Conservation (phyloP, 2,797 vertebrate genomes). For the Lagocephalus sceleratus region DNA sequence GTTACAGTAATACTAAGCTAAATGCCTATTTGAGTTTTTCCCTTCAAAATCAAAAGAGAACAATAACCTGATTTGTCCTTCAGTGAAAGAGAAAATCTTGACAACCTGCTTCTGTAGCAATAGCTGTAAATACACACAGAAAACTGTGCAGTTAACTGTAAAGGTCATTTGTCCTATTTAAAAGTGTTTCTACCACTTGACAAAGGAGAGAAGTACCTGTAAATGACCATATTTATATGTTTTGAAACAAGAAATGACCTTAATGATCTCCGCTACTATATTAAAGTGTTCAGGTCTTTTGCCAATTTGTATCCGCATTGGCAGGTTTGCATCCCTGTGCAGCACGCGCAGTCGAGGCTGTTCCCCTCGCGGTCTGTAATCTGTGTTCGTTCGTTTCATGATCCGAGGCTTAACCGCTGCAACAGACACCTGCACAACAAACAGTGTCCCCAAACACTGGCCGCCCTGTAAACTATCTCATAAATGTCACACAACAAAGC, state of each 20-base stretch:
- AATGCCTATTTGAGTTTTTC: too few relatives aligned
- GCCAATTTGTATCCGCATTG: neutral
- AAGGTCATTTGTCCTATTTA: neutral
- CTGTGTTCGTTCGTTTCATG: slow-evolving; percentile 25
- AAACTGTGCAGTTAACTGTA: neutral
- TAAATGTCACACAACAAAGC: slow-evolving; percentile 59
- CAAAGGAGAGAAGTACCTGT: neutral
- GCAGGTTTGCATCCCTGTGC: neutral
- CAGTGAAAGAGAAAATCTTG: too few relatives aligned
- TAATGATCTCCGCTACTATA: neutral
- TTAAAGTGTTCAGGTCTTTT: neutral
- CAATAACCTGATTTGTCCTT: too few relatives aligned
- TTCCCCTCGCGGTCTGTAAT: neutral
- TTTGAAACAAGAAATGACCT: slow-evolving; percentile 4
- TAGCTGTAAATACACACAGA: neutral
- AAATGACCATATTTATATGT: slow-evolving; percentile 7
- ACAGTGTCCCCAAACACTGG: slow-evolving; percentile 47
- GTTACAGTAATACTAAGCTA: too few relatives aligned
- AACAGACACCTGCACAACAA: slow-evolving; percentile 47
- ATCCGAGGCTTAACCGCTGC: slow-evolving; percentile 37
- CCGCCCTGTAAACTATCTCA: slow-evolving; percentile 51
- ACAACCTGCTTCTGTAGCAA: too few relatives aligned
- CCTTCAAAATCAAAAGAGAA: too few relatives aligned
- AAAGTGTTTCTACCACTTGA: neutral
- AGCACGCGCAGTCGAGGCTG: neutral